These are phyloP conservation scores for Prionailurus bengalensis DNA, from an alignment of 2,113 vertebrate genomes.

Conservation along the genomic window DNA sequence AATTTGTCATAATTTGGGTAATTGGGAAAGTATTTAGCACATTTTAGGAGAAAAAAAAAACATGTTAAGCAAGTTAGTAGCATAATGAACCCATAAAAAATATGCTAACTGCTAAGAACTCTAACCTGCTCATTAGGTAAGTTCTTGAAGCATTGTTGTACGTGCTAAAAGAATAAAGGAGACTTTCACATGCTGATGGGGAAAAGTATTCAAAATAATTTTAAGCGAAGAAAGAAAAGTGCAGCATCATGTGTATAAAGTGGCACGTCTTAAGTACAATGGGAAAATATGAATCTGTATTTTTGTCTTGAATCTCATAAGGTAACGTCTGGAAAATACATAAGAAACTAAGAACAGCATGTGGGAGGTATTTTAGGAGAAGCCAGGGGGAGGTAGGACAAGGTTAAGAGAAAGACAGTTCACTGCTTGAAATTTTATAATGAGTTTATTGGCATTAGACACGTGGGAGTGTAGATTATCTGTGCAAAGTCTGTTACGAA, in stretches of 20 bases:
- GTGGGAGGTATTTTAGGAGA: background rate
- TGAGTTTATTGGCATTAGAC: background rate
- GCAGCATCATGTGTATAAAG: background rate
- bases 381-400: background rate
- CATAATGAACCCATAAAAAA: background rate
- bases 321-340: background rate
- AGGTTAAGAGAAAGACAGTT: background rate
- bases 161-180: background rate
- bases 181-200: background rate
- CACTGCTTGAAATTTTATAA: background rate
- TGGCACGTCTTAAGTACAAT: background rate
- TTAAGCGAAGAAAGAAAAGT: constrained; percentile 16
- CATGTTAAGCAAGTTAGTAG: background rate
- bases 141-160: background rate
- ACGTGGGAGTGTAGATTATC: background rate
- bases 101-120: background rate
- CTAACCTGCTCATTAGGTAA: background rate
- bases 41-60: background rate
- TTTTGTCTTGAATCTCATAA: background rate
- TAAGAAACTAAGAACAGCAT: background rate
- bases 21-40: background rate
- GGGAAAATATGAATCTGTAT: background rate
- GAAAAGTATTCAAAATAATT: background rate
- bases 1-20: background rate
- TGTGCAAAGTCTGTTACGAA: background rate